Conservation (phyloP, 2,888 invertebrate genomes). For the Synanthedon tipuliformis region DNA sequence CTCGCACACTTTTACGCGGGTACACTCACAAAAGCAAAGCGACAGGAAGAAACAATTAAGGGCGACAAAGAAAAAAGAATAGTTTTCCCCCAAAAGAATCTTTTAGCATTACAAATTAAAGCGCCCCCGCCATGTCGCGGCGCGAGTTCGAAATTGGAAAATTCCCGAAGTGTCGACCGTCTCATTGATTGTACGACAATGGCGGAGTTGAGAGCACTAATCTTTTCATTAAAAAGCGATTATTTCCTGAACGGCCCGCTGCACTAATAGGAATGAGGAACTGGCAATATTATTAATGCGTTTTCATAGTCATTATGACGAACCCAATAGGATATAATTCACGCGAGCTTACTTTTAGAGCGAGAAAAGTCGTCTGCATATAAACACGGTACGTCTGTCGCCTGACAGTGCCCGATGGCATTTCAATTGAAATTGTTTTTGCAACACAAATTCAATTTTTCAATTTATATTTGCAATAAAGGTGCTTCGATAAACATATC, state of each 20-base stretch:
- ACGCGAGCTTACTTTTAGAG: neutral
- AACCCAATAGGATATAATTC: constrained; percentile 19
- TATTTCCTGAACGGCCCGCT: constrained; percentile 60
- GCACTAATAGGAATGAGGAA: constrained; percentile 62
- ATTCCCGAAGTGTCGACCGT: constrained; percentile 52
- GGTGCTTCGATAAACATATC: too few species aligned
- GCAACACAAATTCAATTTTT: constrained; percentile 9
- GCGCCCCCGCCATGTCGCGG: constrained; percentile 22
- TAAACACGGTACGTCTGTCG: constrained; percentile 12
- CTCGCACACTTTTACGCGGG: neutral
- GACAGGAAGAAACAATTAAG: neutral
- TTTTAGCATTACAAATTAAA: constrained; percentile 2
- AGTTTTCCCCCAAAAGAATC: neutral
- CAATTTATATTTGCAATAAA: too few species aligned
- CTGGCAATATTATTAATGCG: constrained; percentile 17
- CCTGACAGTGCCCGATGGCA: constrained; percentile 50
- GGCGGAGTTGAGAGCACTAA: constrained; percentile 39
- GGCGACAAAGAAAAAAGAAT: neutral
- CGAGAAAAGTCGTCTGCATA: neutral
- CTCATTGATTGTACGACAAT: constrained; percentile 48
- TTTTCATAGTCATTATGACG: constrained; percentile 14
- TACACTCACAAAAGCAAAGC: neutral
- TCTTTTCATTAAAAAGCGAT: constrained; percentile 70
- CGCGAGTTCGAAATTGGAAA: constrained; percentile 50
- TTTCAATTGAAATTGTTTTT: constrained; percentile 65